Conservation (phyloP, 2,888 invertebrate genomes). For the Amphipoea lucens region DNA sequence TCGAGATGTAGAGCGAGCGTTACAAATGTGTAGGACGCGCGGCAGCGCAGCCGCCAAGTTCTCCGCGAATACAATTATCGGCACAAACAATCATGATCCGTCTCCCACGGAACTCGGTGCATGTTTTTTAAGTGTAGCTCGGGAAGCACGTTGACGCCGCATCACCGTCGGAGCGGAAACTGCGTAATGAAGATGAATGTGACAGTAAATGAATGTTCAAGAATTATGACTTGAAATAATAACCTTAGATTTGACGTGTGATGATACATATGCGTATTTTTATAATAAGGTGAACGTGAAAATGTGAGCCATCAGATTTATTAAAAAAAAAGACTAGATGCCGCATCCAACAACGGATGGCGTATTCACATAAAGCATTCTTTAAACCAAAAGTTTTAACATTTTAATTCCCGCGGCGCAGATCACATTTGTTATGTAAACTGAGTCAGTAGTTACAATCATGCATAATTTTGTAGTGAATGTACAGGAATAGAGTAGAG, state of each 20-base stretch:
- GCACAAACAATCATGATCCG: constrained; percentile 57
- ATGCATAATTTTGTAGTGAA: constrained; percentile 57
- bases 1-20: constrained; percentile 24
- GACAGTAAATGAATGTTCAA: constrained; percentile 53
- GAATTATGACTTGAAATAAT: constrained; percentile 51
- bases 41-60: constrained; percentile 33
- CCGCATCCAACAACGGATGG: constrained; percentile 1
- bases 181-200: constrained; percentile 64
- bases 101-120: constrained; percentile 66
- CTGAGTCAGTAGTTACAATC: constrained; percentile 55
- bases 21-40: constrained; percentile 37
- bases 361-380: constrained; percentile 14
- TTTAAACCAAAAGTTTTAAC: constrained; percentile 44
- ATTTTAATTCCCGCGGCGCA: constrained; percentile 41
- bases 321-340: constrained; percentile 17
- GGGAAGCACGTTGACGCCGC: constrained; percentile 54
- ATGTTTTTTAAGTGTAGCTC: constrained; percentile 62
- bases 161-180: constrained; percentile 60
- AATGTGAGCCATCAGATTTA: constrained; percentile 5
- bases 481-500: constrained; percentile 37
- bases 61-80: constrained; percentile 56
- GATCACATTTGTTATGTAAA: constrained; percentile 61
- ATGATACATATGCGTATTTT: constrained; percentile 22
- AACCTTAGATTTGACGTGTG: constrained; percentile 30
- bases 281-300: constrained; percentile 14